Base-by-base conservation (phyloP, 2,797 vertebrate genomes). In the Cyprinella venusta region DNA sequence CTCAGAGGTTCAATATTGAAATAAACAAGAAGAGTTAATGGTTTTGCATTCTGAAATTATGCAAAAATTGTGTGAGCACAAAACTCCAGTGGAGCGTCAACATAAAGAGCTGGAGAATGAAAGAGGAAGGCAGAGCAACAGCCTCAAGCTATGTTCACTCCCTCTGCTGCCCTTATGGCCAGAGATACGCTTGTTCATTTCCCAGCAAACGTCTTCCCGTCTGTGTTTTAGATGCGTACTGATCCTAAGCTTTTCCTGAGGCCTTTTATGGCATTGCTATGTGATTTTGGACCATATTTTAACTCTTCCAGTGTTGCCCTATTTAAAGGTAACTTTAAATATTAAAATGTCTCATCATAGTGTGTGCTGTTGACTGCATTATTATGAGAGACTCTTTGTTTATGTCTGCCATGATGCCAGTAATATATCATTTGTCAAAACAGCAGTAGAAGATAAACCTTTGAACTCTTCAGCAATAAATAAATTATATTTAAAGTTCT, bases 101-200 rank as follows among this genome's bases (percentile, higher is more conserved):
- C 18, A 67, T 67, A 16, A 63, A 33, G 36, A n/a, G 30, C 8
- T 13, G 42, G 24, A 26, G 33, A 52, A 4, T 56, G 54, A 67
- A 76, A 8, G 16, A 74, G 68, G n/a, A 19, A n/a, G 76, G 48
- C 45, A 78, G 52, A 50, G 18, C 54, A 24, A 69, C 61, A 6
- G 70, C 86, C 86, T 5, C 0, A 50, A 61, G 82, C 70, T 18
- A 24, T 19, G 68, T 80, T 78, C 21, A 48, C 77, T 81, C 56
- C 85, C 85, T 90, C 90, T 91, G 90, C 76, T 40, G 75, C 36
- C 89, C 89, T 90, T 82, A 89, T 91, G 89, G 83, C 59, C 26
- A 40, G 45, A 82, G 54, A 86, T 85, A 70, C 50, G 80, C 83
- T 83, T 33, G 84, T 78, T 86, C 71, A 5, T 79, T 84, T 88